Evolutionary conservation across 2,113 vertebrate species (phyloP).

Genomic region (Hyla sarda): DNA sequence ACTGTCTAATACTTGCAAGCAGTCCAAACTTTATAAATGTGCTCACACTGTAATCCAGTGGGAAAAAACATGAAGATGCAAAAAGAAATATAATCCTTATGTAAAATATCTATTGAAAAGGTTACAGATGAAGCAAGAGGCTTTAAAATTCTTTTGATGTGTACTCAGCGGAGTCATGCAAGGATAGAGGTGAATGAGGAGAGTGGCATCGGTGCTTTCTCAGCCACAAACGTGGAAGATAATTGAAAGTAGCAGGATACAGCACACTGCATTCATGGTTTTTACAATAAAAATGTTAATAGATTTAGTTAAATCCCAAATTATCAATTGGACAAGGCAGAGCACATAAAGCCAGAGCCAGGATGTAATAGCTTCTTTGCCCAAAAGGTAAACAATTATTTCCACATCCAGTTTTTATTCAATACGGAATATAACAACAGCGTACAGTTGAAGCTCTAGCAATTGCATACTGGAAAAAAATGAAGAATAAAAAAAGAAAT

Average conservation of each 20-base stretch:
- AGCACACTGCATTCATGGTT: not conserved
- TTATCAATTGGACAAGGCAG: constrained; percentile 6
- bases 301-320: constrained; percentile 19
- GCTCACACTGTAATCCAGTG: constrained; percentile 34
- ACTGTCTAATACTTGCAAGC: not conserved
- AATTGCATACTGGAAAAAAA: not conserved
- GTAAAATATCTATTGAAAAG: constrained; percentile 23
- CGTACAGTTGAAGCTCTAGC: not conserved
- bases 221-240: not conserved
- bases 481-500: not conserved
- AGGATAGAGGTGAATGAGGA: constrained; percentile 47
- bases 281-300: constrained; percentile 35
- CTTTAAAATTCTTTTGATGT: constrained; percentile 42
- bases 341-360: not conserved
- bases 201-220: constrained; percentile 21
- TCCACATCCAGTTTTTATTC: not conserved
- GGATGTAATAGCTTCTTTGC: not conserved
- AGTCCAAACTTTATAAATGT: constrained; percentile 7
- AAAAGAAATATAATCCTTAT: constrained; percentile 35
- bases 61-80: not conserved
- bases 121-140: constrained; percentile 1
- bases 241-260: constrained; percentile 32
- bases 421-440: not conserved
- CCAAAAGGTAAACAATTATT: not conserved
- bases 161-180: constrained; percentile 9